phyloP scores from a whole-genome alignment of 1,140 invertebrate genomes.

The Caerostris darwini region DNA sequence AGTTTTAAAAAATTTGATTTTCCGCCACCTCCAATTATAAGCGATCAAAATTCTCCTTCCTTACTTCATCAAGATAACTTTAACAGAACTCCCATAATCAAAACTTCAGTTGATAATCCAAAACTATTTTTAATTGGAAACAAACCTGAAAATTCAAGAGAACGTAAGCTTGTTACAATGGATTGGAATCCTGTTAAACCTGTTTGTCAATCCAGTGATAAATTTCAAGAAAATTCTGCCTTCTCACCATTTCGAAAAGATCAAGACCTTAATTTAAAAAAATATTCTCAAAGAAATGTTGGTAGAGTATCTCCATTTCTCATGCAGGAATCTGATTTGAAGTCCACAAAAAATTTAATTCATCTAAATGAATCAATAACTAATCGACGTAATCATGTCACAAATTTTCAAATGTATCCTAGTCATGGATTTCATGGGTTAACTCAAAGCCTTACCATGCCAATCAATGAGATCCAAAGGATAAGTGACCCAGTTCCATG shows the following conservation, averaged over 20 bases:
- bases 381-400: not conserved
- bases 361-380: conserved; percentile 13
- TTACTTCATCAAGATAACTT: conserved; percentile 3
- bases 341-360: not conserved
- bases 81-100: not conserved
- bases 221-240: conserved; percentile 47
- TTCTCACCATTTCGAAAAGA: conserved; percentile 61
- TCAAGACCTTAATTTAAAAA: conserved; percentile 35
- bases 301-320: conserved; percentile 74
- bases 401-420: conserved; percentile 28
- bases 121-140: not conserved
- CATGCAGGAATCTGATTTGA: conserved; percentile 59
- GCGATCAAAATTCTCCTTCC: conserved; percentile 48
- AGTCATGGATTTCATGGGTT: conserved; percentile 30
- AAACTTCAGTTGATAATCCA: conserved; percentile 31
- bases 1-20: conserved; percentile 63
- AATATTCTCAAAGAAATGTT: conserved; percentile 68
- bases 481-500: conserved; percentile 41
- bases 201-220: conserved; percentile 12
- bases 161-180: not conserved
- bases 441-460: conserved; percentile 24
- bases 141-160: not conserved
- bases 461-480: conserved; percentile 7
- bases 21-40: conserved; percentile 73
- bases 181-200: conserved; percentile 50